These are phyloP conservation scores for Phalacrocorax brasilianus DNA, from an alignment of 2,113 vertebrate species.

Conservation along the genomic window DNA sequence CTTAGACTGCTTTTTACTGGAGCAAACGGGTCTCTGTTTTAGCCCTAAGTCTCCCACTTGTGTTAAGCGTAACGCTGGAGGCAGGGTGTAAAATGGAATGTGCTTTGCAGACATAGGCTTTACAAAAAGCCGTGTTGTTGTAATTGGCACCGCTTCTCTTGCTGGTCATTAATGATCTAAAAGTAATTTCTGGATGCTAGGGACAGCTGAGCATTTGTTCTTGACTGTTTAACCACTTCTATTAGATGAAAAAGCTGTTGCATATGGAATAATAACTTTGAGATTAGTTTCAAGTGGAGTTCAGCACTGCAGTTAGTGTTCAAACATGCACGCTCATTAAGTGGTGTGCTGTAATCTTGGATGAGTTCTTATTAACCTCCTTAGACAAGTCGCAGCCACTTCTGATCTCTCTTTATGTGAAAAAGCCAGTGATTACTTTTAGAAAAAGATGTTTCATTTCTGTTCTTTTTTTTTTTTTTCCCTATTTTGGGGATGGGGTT, in stretches of 20 bases:
- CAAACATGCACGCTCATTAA: fast-evolving
- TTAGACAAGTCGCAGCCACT: not conserved
- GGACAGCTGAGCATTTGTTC: not conserved
- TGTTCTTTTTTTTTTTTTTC: fast-evolving
- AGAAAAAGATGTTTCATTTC: not conserved
- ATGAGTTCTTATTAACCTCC: not conserved
- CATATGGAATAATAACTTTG: not conserved
- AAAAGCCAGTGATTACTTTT: not conserved
- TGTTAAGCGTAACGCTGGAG: fast-evolving
- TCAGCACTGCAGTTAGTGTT: no score
- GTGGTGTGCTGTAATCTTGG: not conserved
- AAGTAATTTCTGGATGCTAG: not conserved
- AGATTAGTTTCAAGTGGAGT: fast-evolving
- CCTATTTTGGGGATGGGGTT: not conserved
- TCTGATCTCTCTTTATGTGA: not conserved
- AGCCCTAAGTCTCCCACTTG: fast-evolving
- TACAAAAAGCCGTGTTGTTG: no score
- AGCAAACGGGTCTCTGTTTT: fast-evolving
- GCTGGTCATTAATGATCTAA: not conserved
- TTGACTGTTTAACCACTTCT: not conserved
- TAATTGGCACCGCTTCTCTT: fast-evolving
- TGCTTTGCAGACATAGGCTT: fast-evolving
- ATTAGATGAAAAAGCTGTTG: not conserved
- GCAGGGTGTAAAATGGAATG: no score
- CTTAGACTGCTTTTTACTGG: fast-evolving